Conservation (phyloP, 2,113 vertebrate species). For the Brachionichthys hirsutus region DNA sequence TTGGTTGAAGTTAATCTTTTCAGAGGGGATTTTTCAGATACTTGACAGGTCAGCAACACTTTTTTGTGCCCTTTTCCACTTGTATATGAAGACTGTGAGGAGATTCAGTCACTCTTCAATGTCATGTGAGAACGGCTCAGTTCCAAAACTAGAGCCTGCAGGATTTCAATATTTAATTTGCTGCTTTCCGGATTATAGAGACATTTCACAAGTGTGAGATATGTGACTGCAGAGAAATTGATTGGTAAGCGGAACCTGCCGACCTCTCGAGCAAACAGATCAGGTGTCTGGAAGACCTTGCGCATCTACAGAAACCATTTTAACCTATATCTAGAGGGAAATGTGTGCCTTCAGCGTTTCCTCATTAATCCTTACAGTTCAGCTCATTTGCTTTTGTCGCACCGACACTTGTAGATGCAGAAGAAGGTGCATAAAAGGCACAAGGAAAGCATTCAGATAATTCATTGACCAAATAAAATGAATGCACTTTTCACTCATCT, state of each 20-base stretch:
- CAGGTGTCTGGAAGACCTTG: slow-evolving; percentile 15
- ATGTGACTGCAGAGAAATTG: slow-evolving; percentile 16
- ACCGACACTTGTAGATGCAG: too few relatives aligned
- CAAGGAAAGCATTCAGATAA: too few relatives aligned
- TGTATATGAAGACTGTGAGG: too few relatives aligned
- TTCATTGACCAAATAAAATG: too few relatives aligned
- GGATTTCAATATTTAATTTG: slow-evolving; percentile 8
- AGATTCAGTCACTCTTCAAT: too few relatives aligned
- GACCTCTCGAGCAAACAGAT: slow-evolving; percentile 17
- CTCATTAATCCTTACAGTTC: background rate
- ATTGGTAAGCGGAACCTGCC: slow-evolving; percentile 1
- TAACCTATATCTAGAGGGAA: background rate
- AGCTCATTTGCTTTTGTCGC: too few relatives aligned
- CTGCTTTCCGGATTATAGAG: background rate
- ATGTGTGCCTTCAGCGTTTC: background rate
- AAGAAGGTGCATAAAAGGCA: too few relatives aligned
- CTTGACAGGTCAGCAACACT: too few relatives aligned
- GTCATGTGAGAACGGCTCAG: too few relatives aligned
- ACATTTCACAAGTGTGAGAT: background rate
- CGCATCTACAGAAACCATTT: background rate
- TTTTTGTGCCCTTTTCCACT: too few relatives aligned
- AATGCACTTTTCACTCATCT: too few relatives aligned
- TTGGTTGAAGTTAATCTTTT: too few relatives aligned
- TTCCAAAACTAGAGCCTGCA: background rate
- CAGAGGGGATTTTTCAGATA: background rate